phyloP scores from a whole-genome alignment of 2,888 invertebrate species.

The Gibbula magus region DNA sequence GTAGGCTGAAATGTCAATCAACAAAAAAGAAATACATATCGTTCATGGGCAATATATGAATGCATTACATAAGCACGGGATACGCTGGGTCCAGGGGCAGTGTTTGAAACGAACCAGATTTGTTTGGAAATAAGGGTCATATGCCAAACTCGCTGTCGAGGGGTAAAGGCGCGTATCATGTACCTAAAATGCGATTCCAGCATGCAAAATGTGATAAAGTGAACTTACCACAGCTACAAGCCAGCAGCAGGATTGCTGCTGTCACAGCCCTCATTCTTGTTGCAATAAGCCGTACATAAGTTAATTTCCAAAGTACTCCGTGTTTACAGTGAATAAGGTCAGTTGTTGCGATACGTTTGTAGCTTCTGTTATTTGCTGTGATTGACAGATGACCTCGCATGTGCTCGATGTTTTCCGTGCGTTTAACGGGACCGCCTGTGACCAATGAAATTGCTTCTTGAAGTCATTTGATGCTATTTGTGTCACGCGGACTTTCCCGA shows the following conservation, averaged over 20 bases:
- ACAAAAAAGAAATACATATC: too few relatives aligned
- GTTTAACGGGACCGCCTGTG: slow-evolving; percentile 11
- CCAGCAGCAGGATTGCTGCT: slow-evolving; percentile 34
- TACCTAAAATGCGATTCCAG: too few relatives aligned
- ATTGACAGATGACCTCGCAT: slow-evolving; percentile 25
- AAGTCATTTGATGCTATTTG: not conserved
- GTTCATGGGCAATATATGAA: too few relatives aligned
- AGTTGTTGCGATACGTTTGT: slow-evolving; percentile 9
- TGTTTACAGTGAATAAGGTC: slow-evolving; percentile 26
- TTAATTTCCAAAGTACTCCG: slow-evolving; percentile 25
- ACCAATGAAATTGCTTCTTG: not conserved
- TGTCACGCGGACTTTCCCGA: not conserved
- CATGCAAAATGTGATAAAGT: not conserved
- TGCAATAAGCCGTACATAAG: slow-evolving; percentile 18
- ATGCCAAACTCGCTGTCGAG: not conserved
- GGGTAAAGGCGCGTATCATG: not conserved
- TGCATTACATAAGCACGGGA: too few relatives aligned
- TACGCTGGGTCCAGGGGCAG: too few relatives aligned
- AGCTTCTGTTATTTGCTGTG: slow-evolving; percentile 24
- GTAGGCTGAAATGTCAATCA: too few relatives aligned
- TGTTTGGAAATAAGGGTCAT: slow-evolving; percentile 14
- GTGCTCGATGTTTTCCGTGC: slow-evolving; percentile 21
- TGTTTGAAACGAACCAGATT: not conserved
- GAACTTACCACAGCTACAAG: slow-evolving; percentile 31
- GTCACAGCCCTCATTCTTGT: slow-evolving; percentile 35